Evolutionary conservation across 2,113 vertebrate species (phyloP).

Genomic region (Trematomus loennbergii): DNA sequence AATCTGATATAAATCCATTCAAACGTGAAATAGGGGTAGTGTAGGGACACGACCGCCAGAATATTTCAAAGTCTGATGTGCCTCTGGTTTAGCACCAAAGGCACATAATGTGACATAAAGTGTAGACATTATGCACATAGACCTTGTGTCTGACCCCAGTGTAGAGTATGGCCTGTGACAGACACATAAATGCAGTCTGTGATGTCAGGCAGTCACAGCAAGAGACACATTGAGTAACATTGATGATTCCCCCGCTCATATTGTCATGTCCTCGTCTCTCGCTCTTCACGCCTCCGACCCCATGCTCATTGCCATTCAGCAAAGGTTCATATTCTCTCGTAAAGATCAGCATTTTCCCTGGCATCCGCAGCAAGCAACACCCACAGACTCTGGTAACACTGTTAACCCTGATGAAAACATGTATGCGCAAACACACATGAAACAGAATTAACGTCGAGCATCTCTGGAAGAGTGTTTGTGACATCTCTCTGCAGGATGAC

Average conservation of each 20-base stretch:
- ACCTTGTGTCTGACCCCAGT: conserved; percentile 47
- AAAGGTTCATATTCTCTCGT: conserved; percentile 34
- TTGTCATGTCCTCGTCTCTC: conserved; percentile 7
- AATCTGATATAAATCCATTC: background rate
- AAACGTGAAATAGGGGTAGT: background rate
- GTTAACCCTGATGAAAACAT: conserved; percentile 7
- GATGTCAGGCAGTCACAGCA: conserved; percentile 12
- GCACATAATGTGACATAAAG: conserved; percentile 41
- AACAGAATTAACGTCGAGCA: conserved; percentile 21
- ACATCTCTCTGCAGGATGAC: conserved; percentile 12
- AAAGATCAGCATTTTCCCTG: background rate
- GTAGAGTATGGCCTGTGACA: conserved; percentile 10
- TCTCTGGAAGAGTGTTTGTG: conserved; percentile 7
- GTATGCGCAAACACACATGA: background rate
- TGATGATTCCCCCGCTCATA: conserved; percentile 21
- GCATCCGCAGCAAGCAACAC: conserved; percentile 28
- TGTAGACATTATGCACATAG: conserved; percentile 42
- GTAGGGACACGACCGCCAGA: background rate
- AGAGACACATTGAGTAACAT: conserved; percentile 15
- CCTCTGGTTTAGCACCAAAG: conserved; percentile 19
- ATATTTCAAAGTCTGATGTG: conserved; percentile 2
- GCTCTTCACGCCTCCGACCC: conserved; percentile 3
- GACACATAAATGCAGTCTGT: conserved; percentile 11
- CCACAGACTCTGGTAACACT: conserved; percentile 12
- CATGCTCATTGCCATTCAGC: conserved; percentile 45